Base-by-base conservation (phyloP, 2,797 vertebrate genomes). In the Nannoperca australis region DNA sequence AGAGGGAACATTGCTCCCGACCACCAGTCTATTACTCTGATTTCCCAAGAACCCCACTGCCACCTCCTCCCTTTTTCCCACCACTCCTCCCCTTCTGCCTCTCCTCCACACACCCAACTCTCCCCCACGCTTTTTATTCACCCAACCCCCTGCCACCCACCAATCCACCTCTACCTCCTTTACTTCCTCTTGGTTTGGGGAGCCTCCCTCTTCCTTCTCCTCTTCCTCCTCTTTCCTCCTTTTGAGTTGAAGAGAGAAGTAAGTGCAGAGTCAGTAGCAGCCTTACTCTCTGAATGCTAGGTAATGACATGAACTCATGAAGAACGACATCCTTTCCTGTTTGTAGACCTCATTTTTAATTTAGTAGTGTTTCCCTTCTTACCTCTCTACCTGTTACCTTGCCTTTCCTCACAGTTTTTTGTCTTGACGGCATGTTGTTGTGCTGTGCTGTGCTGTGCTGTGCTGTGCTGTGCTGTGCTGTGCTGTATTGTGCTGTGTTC, bases 221-320 rank as follows among this genome's bases (percentile, higher is more conserved):
- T 89, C 88, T 85, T 88, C 93, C 88, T 86, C 90, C 91, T 91
- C 88, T 93, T 92, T 90, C 82, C 93, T 92, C 93, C 88, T 93
- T 94, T 94, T 95, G 91, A 95, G 91, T 94, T 95, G 84, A 93
- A 86, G 85, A 91, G 93, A 95, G 93, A 93, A 95, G 95, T 96
- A 96, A 96, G 95, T 93, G 95, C 95, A 94, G 92, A 91, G 73
- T 66, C 94, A 95, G 81, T 95, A 94, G 93, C 84, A 89, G 94
- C 95, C 95, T 96, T 96, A 95, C 94, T 95, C 89, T 95, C 95
- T 94, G 88, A 85, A 85, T 87, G 77, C 73, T 88, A 92, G 89
- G 86, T 89, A 81, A 88, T 80, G 62, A 88, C 91, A 93, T 92
- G 73, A 89, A 76, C 77, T 84, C 92, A 93, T 92, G 84, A 67